These are phyloP conservation scores for Echeneis naucrates DNA, from an alignment of 2,797 vertebrate species.

Conservation along the genomic window DNA sequence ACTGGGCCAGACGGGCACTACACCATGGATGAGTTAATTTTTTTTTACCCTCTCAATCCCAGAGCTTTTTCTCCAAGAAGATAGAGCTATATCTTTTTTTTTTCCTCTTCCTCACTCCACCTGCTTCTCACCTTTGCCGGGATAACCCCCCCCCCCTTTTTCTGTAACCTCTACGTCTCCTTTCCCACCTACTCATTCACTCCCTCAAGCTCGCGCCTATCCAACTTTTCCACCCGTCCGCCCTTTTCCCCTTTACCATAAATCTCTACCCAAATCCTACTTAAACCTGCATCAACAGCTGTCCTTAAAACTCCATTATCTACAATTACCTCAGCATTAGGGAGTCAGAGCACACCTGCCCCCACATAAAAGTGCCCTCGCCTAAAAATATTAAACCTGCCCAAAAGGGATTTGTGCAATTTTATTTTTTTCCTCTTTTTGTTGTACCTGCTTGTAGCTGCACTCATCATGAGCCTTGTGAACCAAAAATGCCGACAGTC, in stretches of 20 bases:
- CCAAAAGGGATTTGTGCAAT: conserved; percentile 74
- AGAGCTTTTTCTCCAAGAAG: conserved; percentile 58
- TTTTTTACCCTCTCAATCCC: conserved; percentile 56
- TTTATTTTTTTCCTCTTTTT: conserved; percentile 54
- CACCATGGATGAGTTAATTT: conserved; percentile 72
- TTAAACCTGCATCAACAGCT: conserved; percentile 82
- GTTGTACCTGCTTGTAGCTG: conserved; percentile 55
- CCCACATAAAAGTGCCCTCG: conserved; percentile 72
- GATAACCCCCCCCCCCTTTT: conserved; percentile 49
- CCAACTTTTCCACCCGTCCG: conserved; percentile 69
- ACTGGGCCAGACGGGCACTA: conserved; percentile 60
- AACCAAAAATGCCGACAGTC: conserved; percentile 61
- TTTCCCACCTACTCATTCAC: conserved; percentile 50
- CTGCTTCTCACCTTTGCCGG: conserved; percentile 61
- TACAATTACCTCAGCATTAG: conserved; percentile 85
- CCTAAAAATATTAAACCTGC: conserved; percentile 77
- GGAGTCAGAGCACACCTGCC: conserved; percentile 76
- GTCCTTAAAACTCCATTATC: conserved; percentile 87
- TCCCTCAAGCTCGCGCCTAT: conserved; percentile 57
- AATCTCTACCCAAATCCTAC: conserved; percentile 82
- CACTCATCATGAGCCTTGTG: conserved; percentile 56
- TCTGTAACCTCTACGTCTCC: conserved; percentile 51
- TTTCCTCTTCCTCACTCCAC: conserved; percentile 29
- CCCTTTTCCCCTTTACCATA: conserved; percentile 68
- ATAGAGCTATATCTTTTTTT: conserved; percentile 57